Evolutionary conservation across 2,113 vertebrate genomes (phyloP), one percentile per base, ranked within the genome.

Genomic region (Stegastes partitus): DNA sequence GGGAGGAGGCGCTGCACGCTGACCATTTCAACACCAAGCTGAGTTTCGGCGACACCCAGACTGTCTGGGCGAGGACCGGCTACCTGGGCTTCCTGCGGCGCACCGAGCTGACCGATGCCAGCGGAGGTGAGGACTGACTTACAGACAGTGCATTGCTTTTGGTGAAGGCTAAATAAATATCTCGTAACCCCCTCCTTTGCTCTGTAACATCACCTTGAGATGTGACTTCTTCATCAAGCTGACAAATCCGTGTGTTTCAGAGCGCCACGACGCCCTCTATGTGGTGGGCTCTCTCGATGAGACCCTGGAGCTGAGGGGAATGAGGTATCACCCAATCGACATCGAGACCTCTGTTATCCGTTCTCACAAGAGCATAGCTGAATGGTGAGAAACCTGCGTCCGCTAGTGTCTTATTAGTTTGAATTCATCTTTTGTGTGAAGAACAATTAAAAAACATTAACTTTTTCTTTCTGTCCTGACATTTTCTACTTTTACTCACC

Each of bases 261-360:
- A 99, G 91, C 95, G 97, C 12, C 98, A 99, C 0, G 98, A 99
- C 2, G 98, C 98, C 2, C 93, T 99, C 3, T 99, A 99, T 3
- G 96, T 99, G 63, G 97, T 99, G 3, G 98, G 98, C 11, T 97
- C 97, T 62, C 93, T 99, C 85, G 97, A 99, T 74, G 98, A 99
- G 89, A 98, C 98, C 0, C 94, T 99, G 82, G 98, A 99, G 92
- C 95, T 99, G 81, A 92, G 98, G 69, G 98, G 98, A 74, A 97
- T 99, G 98, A 95, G 97, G 45, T 99, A 99, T 87, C 98, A 99
- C 81, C 98, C 98, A 58, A 98, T 97, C 1, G 98, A 99, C 91
- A 99, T 99, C 3, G 98, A 99, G 88, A 99, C 96, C 0, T 99
- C 98, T 0, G 97, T 99, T 26, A 96, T 97, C 85, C 94, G 98